phyloP scores from a whole-genome alignment of 2,888 invertebrate genomes.

The Harpalus rufipes region DNA sequence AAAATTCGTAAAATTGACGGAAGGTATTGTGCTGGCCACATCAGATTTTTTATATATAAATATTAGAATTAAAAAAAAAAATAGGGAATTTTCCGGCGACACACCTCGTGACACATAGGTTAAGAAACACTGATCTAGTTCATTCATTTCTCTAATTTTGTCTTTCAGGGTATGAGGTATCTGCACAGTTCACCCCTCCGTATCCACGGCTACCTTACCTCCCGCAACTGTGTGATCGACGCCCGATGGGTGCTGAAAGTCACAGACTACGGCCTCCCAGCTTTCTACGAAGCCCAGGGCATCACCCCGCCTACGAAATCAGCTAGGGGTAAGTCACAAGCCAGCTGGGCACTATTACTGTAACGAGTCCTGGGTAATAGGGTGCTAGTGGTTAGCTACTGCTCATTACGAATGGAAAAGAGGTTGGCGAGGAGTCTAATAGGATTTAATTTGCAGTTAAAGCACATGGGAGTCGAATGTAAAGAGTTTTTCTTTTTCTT shows the following conservation, averaged over 20 bases:
- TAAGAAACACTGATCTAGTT: no score
- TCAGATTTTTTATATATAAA: no score
- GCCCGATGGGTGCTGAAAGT: conserved; percentile 97
- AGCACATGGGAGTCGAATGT: background rate
- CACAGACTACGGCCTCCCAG: conserved; percentile 92
- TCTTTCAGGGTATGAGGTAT: conserved; percentile 89
- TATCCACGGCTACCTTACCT: conserved; percentile 92
- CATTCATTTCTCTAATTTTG: no score
- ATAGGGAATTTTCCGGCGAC: no score
- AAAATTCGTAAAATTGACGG: no score
- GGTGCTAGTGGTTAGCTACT: background rate
- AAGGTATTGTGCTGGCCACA: no score
- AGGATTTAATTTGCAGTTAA: background rate
- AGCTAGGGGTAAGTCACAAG: conserved; percentile 81
- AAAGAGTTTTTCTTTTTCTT: background rate
- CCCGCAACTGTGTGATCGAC: conserved; percentile 96
- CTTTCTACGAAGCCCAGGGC: conserved; percentile 87
- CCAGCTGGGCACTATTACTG: conserved; percentile 68
- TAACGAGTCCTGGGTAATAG: background rate
- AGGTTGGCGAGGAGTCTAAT: background rate
- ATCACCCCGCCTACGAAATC: conserved; percentile 81
- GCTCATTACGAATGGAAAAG: background rate
- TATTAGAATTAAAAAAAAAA: no score
- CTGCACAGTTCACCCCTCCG: conserved; percentile 90
- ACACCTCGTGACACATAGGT: no score